Evolutionary conservation across 2,888 invertebrate genomes (phyloP), one percentile per base, ranked within the genome.

Genomic region (Unio pictorum): DNA sequence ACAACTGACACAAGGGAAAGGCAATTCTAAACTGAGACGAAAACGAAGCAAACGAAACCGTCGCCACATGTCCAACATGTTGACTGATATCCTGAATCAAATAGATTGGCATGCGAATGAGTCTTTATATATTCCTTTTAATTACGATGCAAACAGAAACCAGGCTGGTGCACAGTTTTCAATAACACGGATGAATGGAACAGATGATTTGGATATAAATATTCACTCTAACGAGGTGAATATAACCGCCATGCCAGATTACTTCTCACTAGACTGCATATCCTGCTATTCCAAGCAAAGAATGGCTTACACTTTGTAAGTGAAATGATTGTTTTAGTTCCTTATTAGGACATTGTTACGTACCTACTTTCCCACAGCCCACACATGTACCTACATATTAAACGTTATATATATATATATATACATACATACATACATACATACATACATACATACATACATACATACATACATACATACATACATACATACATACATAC

Each of bases 51-150:
- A 45, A 28, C 71, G 77, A 30, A 66, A 69, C 18, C 71, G 73
- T 18, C 71, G 77, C 0, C 63, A 71, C 54, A 59, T 77, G 58
- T 69, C 77, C 20, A 77, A 77, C 34, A 63, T 77, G 17, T 60
- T 77, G 28, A 71, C 74, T 26, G 66, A 73, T 23, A 63, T 77
- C 34, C 70, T 77, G 20, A 67, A 65, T 18, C 69, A 73, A 58
- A 69, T 75, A 59, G 70, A 71, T 54, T 77, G 77, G 77, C 69
- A 69, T 11, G 45, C 23, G 72, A 72, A 72, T 55, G 57, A 63
- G 56, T 61, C 68, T 26, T 62, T 68, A 55, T 56, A 54, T 28
- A 68, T 72, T 20, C 72, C 72, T 18, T 68, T 72, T 66, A 60
- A 55, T 28, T 11, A 68, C 18, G 63, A 61, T 20, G 18, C n/a